These are phyloP conservation scores for Ianthella basta DNA, from an alignment of 37 sponge, comb jelly and placozoan species.

Conservation along the genomic window DNA sequence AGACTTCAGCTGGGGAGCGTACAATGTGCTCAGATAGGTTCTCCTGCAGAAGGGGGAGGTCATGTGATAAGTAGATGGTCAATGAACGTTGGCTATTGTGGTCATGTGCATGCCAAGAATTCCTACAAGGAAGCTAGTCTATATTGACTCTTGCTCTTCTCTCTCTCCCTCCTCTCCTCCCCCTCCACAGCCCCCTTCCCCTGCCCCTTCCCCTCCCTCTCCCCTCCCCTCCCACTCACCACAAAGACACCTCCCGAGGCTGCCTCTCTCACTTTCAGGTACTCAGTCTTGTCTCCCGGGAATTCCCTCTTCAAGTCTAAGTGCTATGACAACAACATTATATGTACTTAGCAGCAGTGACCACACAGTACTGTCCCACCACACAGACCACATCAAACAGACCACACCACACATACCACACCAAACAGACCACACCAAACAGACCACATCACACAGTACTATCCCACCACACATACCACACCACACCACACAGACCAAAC, in stretches of 20 bases:
- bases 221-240: background rate
- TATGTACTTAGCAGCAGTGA: background rate
- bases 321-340: background rate
- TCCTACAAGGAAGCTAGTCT: too few relatives aligned
- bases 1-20: slow-evolving; percentile 64
- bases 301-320: slow-evolving; percentile 9
- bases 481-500: too few relatives aligned
- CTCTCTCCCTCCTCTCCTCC: too few relatives aligned
- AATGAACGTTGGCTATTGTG: slow-evolving; percentile 3
- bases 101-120: background rate
- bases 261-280: slow-evolving; percentile 72
- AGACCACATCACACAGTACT: too few relatives aligned
- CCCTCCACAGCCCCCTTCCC: too few relatives aligned
- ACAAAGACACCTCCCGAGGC: slow-evolving; percentile 72
- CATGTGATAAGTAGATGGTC: background rate
- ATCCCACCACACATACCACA: too few relatives aligned
- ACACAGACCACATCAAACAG: background rate
- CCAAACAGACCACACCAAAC: too few relatives aligned
- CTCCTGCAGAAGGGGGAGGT: slow-evolving; percentile 49
- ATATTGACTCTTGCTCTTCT: too few relatives aligned
- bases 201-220: too few relatives aligned
- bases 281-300: slow-evolving; percentile 44
- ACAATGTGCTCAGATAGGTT: slow-evolving; percentile 87
- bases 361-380: background rate
- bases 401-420: background rate